phyloP scores from a whole-genome alignment of 2,888 invertebrate species.

The Elysia crispata region DNA sequence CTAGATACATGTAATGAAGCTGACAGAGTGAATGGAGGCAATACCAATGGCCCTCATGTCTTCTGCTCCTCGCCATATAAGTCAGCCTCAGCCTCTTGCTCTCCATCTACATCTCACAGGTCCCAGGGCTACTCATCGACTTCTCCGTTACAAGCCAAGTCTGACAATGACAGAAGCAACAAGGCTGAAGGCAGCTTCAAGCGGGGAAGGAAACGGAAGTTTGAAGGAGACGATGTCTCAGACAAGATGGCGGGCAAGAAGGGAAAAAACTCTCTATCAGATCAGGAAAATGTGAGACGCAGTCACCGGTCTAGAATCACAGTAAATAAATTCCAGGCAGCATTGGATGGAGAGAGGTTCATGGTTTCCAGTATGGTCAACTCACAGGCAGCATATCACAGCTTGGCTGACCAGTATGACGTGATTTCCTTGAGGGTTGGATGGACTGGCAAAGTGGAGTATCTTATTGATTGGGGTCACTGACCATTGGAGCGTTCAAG shows the following conservation, averaged over 20 bases:
- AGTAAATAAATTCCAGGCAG: slow-evolving; percentile 36
- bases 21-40: no score
- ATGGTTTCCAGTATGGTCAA: not conserved
- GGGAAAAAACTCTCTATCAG: not conserved
- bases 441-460: slow-evolving; percentile 33
- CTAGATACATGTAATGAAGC: no score
- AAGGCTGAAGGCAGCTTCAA: not conserved
- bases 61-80: not conserved
- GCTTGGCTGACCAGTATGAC: slow-evolving; percentile 33
- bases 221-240: not conserved
- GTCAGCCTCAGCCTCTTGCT: not conserved
- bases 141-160: not conserved
- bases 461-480: slow-evolving; percentile 38
- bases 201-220: not conserved
- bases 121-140: slow-evolving; percentile 5
- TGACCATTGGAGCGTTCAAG: no score
- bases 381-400: not conserved
- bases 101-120: not conserved
- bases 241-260: not conserved
- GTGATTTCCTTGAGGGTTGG: slow-evolving; percentile 40
- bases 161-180: not conserved
- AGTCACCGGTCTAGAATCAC: slow-evolving; percentile 38
- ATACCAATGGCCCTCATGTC: no score
- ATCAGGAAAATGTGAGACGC: slow-evolving; percentile 27
- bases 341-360: not conserved